Percentiles rank a stretch among this genome's conserved stretches.
Conservation (phyloP, 2,797 vertebrate genomes). For the Malurus splendens region DNA sequence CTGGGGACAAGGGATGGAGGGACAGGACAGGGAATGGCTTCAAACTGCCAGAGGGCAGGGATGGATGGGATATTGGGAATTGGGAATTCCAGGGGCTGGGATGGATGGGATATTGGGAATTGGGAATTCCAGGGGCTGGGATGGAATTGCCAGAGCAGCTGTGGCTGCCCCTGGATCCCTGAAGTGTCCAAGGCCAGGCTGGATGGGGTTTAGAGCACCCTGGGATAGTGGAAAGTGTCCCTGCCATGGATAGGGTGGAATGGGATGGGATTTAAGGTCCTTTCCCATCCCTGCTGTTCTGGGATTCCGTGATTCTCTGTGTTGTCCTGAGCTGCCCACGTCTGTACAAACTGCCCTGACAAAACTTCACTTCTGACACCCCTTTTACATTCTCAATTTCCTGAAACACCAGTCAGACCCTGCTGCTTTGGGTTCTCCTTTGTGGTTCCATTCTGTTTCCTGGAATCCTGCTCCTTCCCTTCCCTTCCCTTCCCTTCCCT, state of each 20-base stretch:
- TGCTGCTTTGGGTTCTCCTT: not conserved
- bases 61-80: not conserved
- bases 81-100: not conserved
- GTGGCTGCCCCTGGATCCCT: not conserved
- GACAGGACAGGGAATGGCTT: not conserved
- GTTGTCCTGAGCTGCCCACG: not conserved
- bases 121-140: not conserved
- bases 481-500: not conserved
- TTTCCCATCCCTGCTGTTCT: not conserved
- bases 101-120: not conserved
- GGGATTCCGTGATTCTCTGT: not conserved
- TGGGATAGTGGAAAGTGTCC: not conserved
- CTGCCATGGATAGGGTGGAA: not conserved
- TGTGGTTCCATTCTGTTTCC: not conserved
- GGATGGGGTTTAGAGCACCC: not conserved
- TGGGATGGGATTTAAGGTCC: not conserved
- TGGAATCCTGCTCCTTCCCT: not conserved
- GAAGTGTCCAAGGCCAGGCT: rapidly evolving
- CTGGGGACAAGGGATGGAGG: not conserved
- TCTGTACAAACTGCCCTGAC: not conserved
- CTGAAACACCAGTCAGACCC: not conserved
- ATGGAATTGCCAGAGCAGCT: not conserved
- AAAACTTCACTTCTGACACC: not conserved
- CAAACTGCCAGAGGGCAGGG: not conserved
- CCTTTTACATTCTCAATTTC: not conserved